A percentile compares a stretch with the other conserved stretches of the same genome.
Conservation (phyloP, 2,113 vertebrate species). For the Scomber colias region DNA sequence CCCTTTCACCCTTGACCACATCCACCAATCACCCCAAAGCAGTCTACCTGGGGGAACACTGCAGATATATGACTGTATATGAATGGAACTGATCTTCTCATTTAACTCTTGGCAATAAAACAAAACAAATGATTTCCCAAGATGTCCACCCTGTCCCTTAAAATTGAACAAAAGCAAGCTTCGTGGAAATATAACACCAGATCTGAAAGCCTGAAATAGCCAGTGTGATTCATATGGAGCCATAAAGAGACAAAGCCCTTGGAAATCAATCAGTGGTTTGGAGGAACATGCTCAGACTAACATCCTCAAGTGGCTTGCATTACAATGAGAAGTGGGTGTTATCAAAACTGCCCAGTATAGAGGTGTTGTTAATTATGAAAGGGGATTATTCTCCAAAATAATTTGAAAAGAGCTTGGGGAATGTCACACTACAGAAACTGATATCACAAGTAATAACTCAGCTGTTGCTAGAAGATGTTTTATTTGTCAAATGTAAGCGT, state of each 20-base stretch:
- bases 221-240: slow-evolving; percentile 46
- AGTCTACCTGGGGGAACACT: too few species aligned
- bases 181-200: slow-evolving; percentile 19
- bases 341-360: slow-evolving; percentile 49
- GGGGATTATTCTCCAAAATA: slow-evolving; percentile 63
- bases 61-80: too few species aligned
- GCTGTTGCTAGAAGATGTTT: slow-evolving; percentile 33
- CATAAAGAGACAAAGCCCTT: slow-evolving; percentile 51
- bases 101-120: too few species aligned
- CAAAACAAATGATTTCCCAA: too few species aligned
- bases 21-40: too few species aligned
- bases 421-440: not conserved
- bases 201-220: slow-evolving; percentile 34
- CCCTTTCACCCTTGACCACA: too few species aligned
- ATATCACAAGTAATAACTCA: slow-evolving; percentile 27
- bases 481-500: slow-evolving; percentile 8
- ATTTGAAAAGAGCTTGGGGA: slow-evolving; percentile 38
- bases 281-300: slow-evolving; percentile 49
- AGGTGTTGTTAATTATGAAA: slow-evolving; percentile 61
- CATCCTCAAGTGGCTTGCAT: slow-evolving; percentile 54
- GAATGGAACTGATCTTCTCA: too few species aligned
- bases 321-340: slow-evolving; percentile 58
- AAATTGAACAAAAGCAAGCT: not conserved
- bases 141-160: too few species aligned
- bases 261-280: slow-evolving; percentile 64